A percentile compares a stretch with the other conserved stretches of the same genome.
Conservation (phyloP, 1,140 invertebrate genomes). For the Dendroctonus ponderosae region DNA sequence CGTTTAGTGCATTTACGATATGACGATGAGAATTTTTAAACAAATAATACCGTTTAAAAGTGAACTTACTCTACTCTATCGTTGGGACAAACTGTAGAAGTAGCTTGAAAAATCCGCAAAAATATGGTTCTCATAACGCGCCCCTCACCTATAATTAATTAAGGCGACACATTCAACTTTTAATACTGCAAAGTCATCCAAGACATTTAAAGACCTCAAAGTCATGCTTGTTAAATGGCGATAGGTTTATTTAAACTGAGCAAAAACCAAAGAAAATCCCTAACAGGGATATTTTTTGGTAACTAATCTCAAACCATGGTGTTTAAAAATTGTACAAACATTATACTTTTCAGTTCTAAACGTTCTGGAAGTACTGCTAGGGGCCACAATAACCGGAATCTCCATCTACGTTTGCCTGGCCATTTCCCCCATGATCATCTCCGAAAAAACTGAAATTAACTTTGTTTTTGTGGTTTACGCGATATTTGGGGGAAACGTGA, state of each 20-base stretch:
- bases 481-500: conserved; percentile 44
- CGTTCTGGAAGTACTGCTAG: conserved; percentile 42
- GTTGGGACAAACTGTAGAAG: too few species aligned
- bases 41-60: too few species aligned
- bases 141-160: too few species aligned
- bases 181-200: too few species aligned
- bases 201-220: background rate
- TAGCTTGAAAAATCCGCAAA: too few species aligned
- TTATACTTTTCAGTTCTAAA: conserved; percentile 27
- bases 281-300: conserved; percentile 28
- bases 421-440: conserved; percentile 43
- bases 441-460: conserved; percentile 47
- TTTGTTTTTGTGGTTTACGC: conserved; percentile 47
- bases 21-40: too few species aligned
- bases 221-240: conserved; percentile 5
- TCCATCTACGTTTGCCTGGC: conserved; percentile 43
- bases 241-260: conserved; percentile 31
- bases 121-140: too few species aligned
- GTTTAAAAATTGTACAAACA: background rate
- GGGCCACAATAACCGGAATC: conserved; percentile 37
- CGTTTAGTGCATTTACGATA: too few species aligned
- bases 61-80: too few species aligned
- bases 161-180: too few species aligned
- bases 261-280: conserved; percentile 32
- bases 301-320: background rate